Conservation (phyloP, 2,888 invertebrate genomes). For the Trissoscelio sp. region DNA sequence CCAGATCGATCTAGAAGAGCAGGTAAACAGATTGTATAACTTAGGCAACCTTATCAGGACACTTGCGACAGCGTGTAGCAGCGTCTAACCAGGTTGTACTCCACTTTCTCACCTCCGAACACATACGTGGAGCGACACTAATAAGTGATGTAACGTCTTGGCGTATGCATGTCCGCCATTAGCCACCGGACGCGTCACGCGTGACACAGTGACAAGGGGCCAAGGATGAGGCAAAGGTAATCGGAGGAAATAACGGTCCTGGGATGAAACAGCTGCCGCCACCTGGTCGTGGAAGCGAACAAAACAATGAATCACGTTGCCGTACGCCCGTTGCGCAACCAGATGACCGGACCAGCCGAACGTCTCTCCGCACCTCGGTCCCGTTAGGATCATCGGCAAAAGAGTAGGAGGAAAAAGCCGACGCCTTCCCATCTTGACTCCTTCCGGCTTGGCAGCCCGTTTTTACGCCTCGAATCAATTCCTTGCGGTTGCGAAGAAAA, state of each 20-base stretch:
- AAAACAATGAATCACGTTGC: conserved; percentile 73
- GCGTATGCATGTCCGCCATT: conserved; percentile 26
- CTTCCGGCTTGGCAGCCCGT: conserved; percentile 40
- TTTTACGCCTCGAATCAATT: conserved; percentile 41
- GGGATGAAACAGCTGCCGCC: conserved; percentile 59
- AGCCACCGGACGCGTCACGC: conserved; percentile 49
- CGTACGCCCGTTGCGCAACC: conserved; percentile 66
- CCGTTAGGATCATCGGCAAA: conserved; percentile 70
- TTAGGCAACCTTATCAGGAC: conserved; percentile 34
- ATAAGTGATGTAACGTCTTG: conserved; percentile 45
- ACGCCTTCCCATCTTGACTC: conserved; percentile 52
- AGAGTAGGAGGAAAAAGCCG: conserved; percentile 69
- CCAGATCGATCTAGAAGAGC: conserved; percentile 26
- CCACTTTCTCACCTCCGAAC: conserved; percentile 35
- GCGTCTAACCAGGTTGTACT: conserved; percentile 6
- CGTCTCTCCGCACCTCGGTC: conserved; percentile 65
- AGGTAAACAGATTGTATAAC: conserved; percentile 28
- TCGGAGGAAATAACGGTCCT: conserved; percentile 66
- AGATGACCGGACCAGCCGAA: conserved; percentile 65
- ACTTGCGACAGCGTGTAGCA: not conserved
- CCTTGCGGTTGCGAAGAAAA: conserved; percentile 47
- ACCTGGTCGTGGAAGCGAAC: conserved; percentile 58
- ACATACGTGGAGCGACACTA: conserved; percentile 17
- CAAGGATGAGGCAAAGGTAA: conserved; percentile 68
- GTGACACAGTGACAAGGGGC: conserved; percentile 64